Conservation (phyloP, 1,140 invertebrate genomes). For the Phortica variegata region DNA sequence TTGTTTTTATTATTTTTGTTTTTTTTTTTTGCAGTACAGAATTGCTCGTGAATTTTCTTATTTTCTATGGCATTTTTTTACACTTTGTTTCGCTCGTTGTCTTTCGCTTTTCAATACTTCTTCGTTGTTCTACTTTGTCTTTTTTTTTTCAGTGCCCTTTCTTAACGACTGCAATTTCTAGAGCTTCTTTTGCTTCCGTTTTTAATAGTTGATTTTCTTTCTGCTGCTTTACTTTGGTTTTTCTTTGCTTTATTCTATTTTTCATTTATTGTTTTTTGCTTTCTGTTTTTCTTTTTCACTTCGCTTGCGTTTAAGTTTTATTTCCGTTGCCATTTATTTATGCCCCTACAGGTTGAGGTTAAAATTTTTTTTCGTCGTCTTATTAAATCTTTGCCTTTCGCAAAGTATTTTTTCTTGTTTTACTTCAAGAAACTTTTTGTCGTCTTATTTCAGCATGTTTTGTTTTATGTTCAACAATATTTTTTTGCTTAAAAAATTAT, state of each 20-base stretch:
- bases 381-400: no score
- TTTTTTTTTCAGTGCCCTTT: not conserved
- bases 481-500: not conserved
- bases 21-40: no score
- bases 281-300: no score
- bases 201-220: conserved; percentile 6
- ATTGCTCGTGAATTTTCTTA: no score
- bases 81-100: no score
- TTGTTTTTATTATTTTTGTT: no score
- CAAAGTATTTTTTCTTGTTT: conserved; percentile 2
- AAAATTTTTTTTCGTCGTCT: conserved; percentile 17
- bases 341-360: conserved; percentile 20
- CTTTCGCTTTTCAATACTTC: not conserved
- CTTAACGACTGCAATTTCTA: not conserved
- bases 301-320: not conserved
- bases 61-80: no score
- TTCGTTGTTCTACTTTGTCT: not conserved
- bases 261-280: no score
- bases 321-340: no score
- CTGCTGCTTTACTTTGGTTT: no score
- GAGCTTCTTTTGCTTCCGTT: conserved; percentile 10
- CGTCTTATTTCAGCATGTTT: not conserved
- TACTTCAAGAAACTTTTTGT: conserved; percentile 4
- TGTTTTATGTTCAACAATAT: no score
- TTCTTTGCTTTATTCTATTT: no score